Conservation (phyloP, 2,797 vertebrate genomes). For the Macrochelys suwanniensis region DNA sequence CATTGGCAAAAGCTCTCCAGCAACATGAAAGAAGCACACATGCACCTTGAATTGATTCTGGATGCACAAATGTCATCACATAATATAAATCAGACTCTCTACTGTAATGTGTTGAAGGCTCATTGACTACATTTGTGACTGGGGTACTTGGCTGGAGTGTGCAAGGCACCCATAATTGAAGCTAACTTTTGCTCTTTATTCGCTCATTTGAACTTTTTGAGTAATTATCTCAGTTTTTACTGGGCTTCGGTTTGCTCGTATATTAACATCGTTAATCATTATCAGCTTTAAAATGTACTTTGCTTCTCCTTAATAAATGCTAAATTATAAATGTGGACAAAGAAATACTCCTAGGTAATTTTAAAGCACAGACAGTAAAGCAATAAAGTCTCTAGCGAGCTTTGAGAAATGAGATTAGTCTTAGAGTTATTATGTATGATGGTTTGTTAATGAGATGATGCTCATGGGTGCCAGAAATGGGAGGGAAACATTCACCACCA, state of each 20-base stretch:
- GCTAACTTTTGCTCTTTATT: not conserved
- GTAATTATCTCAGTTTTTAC: constrained; percentile 3
- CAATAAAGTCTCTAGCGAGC: not conserved
- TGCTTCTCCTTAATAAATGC: constrained; percentile 31
- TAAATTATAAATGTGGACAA: not conserved
- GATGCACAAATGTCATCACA: not conserved
- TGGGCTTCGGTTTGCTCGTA: not conserved
- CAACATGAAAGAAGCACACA: not conserved
- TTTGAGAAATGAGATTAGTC: constrained; percentile 15
- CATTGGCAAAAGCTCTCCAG: not conserved
- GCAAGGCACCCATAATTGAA: not conserved
- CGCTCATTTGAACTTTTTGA: not conserved
- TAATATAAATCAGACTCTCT: not conserved
- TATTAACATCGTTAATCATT: constrained; percentile 24
- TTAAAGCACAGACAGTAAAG: constrained; percentile 10
- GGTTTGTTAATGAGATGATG: not conserved
- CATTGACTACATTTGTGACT: not conserved
- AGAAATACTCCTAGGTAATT: not conserved
- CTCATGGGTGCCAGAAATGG: not conserved
- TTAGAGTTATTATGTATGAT: constrained; percentile 15
- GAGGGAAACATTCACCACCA: not conserved
- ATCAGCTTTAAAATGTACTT: constrained; percentile 14
- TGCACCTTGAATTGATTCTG: not conserved
- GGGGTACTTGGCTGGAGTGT: not conserved
- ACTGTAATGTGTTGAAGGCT: accelerated